These are phyloP conservation scores for Drosophila atripex DNA, from an alignment of 2,888 invertebrate species.

Conservation along the genomic window DNA sequence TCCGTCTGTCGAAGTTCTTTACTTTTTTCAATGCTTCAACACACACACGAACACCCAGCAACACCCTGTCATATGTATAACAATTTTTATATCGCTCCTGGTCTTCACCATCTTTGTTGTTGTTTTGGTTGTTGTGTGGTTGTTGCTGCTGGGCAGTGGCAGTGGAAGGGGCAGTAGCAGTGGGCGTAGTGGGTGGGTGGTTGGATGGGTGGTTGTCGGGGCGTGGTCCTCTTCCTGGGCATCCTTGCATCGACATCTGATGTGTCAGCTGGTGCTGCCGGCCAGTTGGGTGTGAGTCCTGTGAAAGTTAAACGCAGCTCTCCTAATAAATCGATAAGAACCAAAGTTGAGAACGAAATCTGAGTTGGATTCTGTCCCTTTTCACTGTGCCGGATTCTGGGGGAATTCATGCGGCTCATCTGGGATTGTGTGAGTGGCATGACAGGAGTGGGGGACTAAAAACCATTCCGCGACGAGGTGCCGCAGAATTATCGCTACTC, in stretches of 20 bases:
- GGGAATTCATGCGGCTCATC: constrained; percentile 12
- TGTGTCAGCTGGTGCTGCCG: constrained; percentile 64
- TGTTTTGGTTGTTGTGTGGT: constrained; percentile 7
- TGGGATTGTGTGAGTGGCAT: constrained; percentile 16
- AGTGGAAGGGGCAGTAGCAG: constrained; percentile 44
- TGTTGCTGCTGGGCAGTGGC: constrained; percentile 33
- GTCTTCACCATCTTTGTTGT: constrained; percentile 37
- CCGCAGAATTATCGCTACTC: constrained; percentile 18
- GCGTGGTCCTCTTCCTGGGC: constrained; percentile 58
- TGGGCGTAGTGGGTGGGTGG: constrained; percentile 47
- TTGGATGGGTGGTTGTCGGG: constrained; percentile 53
- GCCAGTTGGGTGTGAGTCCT: constrained; percentile 41
- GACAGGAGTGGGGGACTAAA: background rate
- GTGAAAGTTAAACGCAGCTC: constrained; percentile 56
- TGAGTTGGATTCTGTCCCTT: constrained; percentile 13
- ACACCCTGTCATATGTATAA: constrained; percentile 58
- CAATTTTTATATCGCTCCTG: constrained; percentile 70
- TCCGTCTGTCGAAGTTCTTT: constrained; percentile 82
- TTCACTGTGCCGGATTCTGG: background rate
- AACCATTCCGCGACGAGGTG: background rate
- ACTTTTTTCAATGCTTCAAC: constrained; percentile 75
- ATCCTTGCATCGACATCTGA: constrained; percentile 66
- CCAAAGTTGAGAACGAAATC: constrained; percentile 22
- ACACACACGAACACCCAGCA: constrained; percentile 46
- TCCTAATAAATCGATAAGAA: constrained; percentile 74